A percentile compares a stretch with the other conserved stretches of the same genome.
Conservation (phyloP, 2,113 vertebrate genomes). For the Plecotus auritus region DNA sequence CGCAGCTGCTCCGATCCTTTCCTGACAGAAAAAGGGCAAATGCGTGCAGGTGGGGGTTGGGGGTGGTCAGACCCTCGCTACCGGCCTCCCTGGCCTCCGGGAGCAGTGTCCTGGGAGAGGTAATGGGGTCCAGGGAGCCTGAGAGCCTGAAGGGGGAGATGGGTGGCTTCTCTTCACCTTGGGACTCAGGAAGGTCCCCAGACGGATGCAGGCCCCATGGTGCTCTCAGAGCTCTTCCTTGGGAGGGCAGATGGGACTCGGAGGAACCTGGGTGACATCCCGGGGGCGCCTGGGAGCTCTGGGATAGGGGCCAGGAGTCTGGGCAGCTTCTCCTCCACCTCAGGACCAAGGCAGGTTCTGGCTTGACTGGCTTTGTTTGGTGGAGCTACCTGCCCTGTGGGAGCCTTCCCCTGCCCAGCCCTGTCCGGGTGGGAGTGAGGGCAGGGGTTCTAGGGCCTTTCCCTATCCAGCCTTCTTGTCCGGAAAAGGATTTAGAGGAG, state of each 20-base stretch:
- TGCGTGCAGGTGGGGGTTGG: not conserved
- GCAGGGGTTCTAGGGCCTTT: not conserved
- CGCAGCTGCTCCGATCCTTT: not conserved
- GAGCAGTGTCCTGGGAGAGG: not conserved
- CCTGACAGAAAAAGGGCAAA: not conserved
- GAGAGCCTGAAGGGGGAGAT: not conserved
- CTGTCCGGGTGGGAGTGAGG: not conserved
- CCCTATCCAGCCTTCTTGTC: not conserved
- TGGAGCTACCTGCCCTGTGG: not conserved
- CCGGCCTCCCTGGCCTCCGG: not conserved
- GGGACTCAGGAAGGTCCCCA: not conserved
- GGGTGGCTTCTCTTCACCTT: not conserved
- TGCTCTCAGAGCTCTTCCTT: not conserved
- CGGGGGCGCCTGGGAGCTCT: not conserved
- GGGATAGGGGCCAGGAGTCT: not conserved
- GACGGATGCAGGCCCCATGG: not conserved
- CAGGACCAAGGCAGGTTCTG: slow-evolving; percentile 44
- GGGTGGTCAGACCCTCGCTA: not conserved
- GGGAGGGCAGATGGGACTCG: not conserved
- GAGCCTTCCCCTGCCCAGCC: not conserved
- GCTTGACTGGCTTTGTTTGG: slow-evolving; percentile 41
- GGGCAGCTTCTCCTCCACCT: not conserved
- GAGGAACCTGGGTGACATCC: not conserved
- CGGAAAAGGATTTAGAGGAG: not conserved
- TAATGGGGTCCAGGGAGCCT: not conserved